Evolutionary conservation across 2,888 invertebrate species (phyloP).

Genomic region (Phengaris arion): DNA sequence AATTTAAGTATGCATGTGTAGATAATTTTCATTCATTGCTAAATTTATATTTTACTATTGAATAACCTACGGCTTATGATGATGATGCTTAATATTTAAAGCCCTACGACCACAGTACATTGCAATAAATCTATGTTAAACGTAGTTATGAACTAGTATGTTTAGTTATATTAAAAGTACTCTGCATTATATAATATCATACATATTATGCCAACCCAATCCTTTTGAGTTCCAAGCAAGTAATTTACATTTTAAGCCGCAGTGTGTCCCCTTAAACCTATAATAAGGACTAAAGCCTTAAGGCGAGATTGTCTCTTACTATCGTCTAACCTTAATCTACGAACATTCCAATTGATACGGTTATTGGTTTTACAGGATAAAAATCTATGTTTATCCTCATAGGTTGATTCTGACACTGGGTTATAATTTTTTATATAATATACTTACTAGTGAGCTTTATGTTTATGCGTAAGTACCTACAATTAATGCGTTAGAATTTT

Average conservation of each 20-base stretch:
- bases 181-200: conserved; percentile 48
- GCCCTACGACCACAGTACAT: too few species aligned
- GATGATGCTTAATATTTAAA: neutral
- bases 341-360: conserved; percentile 35
- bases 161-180: conserved; percentile 12
- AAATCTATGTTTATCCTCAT: conserved; percentile 43
- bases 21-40: too few species aligned
- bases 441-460: too few species aligned
- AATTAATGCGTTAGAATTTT: too few species aligned
- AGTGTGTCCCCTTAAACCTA: conserved; percentile 61
- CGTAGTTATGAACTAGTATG: neutral
- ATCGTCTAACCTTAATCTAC: conserved; percentile 53
- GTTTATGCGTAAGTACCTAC: too few species aligned
- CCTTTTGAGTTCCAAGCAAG: conserved; percentile 59
- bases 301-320: conserved; percentile 69
- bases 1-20: too few species aligned
- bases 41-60: too few species aligned
- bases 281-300: conserved; percentile 45
- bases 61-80: too few species aligned
- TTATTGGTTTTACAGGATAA: neutral
- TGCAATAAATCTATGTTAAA: neutral
- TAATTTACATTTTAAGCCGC: conserved; percentile 63
- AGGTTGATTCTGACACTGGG: conserved; percentile 57
- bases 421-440: too few species aligned
- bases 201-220: conserved; percentile 62